Evolutionary conservation across 2,888 invertebrate species (phyloP), one percentile per base, ranked within the genome.

Genomic region (Drosophila mercatorum): DNA sequence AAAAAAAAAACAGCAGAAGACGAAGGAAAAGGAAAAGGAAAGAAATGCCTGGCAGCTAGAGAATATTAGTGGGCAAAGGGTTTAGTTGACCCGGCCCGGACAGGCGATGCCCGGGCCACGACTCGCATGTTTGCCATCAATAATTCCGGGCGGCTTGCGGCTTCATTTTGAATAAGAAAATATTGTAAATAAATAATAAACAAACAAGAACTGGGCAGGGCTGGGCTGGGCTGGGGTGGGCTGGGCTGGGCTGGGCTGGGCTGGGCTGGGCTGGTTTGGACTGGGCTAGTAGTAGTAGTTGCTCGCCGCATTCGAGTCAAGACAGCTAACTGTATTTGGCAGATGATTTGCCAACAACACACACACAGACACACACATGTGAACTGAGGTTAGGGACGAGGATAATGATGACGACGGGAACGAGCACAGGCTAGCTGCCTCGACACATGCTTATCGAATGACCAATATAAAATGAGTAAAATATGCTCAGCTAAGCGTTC

Each of bases 101-200:
- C 22, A 22, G 22, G 2, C 22, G 22, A 22, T 1, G 22, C 22
- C 22, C 36, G 43, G 53, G 41, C 53, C 41, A 51, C 31, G 66
- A 55, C 49, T 51, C 40, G 55, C 41, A 40, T 55, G 55, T 70
- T 68, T 71, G 72, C 78, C 83, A 87, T 89, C 86, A 87, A 89
- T 89, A 87, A 87, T 88, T 84, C 73, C 11, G 55, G 72, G 79
- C 55, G 81, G 83, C 74, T 85, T 80, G 85, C 81, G 86, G 89
- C 85, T 87, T 81, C 88, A 84, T 87, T 89, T 87, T 87, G 89
- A 86, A 87, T 81, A 86, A 82, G 80, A 84, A 86, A 86, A 87
- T 89, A 89, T 89, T 81, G 75, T 89, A 84, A 89, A 86, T 89
- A 89, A 86, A 86, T 86, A 82, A 86, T 87, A 82, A 78, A 78